Evolutionary conservation across 2,888 invertebrate species (phyloP), one percentile per base, ranked within the genome.

Genomic region (Lithosia quadra): DNA sequence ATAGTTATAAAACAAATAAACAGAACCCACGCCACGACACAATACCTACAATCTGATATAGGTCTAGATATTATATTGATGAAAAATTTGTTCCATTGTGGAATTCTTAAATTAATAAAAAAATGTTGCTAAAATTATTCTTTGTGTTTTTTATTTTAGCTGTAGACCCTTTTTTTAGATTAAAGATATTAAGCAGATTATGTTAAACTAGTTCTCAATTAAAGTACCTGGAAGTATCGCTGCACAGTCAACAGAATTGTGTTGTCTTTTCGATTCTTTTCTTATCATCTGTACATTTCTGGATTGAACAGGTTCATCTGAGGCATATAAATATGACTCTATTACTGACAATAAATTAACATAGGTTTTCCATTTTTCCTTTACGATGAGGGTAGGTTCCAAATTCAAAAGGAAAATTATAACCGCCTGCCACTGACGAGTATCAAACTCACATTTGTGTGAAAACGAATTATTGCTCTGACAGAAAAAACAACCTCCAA

Each of bases 71-170:
- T 87, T 88, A 91, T 91, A 92, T 91, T 91, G 90, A 93, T 88
- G 86, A 91, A 86, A 84, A 89, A 92, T 91, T 94, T 92, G 91
- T 93, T 93, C 94, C 94, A 90, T 88, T 93, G 95, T 94, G 95
- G 94, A 94, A 94, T 94, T 95, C 95, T 94, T 94, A 92, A 92
- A 92, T 92, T 92, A 95, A 95, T 95, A 95, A 95, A 95, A 94
- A 95, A 95, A 94, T 95, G 95, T 95, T 95, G 94, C 94, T 95
- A 95, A 95, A 95, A 93, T 93, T 90, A 81, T 61, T 67, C 59
- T 68, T 72, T 61, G 67, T 78, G 84, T 85, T 58, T 91, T 92
- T 92, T 87, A 90, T 91, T 90, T 78, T 75, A 75, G 43, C 9
- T 63, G 24, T 22, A 66, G 15, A 58, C 13, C 62, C 61, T 49